Conservation (phyloP, 2,888 invertebrate species). For the Smittia aterrima region DNA sequence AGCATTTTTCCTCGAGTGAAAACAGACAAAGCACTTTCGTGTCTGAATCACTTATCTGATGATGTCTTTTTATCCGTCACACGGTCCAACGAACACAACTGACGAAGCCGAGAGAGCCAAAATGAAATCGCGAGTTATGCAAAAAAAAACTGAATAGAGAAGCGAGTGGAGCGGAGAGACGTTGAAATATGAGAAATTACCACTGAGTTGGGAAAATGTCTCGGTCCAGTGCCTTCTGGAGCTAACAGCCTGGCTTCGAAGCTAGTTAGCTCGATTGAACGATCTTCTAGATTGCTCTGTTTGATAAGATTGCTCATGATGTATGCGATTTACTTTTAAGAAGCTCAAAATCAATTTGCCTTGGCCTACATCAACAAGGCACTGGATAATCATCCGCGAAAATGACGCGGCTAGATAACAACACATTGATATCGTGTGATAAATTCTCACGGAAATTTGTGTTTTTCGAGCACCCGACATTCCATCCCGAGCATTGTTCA, state of each 20-base stretch:
- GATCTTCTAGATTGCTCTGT: no score
- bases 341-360: no score
- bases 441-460: not conserved
- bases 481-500: not conserved
- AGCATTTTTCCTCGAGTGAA: not conserved
- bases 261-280: no score
- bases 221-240: no score
- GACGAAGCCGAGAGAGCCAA: not conserved
- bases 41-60: constrained; percentile 20
- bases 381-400: not conserved
- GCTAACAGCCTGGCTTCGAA: no score
- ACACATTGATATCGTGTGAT: constrained; percentile 2
- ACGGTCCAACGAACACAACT: not conserved
- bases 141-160: not conserved
- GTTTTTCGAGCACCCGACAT: not conserved
- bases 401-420: not conserved
- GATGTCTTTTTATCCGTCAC: not conserved
- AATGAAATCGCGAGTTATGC: not conserved
- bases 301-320: no score
- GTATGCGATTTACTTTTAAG: no score
- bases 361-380: no score
- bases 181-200: no score
- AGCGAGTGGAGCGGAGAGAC: constrained; percentile 8
- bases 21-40: constrained; percentile 11
- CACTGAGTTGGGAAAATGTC: no score